Base-by-base conservation (phyloP, 1,140 invertebrate genomes). In the Pomacea maculata region DNA sequence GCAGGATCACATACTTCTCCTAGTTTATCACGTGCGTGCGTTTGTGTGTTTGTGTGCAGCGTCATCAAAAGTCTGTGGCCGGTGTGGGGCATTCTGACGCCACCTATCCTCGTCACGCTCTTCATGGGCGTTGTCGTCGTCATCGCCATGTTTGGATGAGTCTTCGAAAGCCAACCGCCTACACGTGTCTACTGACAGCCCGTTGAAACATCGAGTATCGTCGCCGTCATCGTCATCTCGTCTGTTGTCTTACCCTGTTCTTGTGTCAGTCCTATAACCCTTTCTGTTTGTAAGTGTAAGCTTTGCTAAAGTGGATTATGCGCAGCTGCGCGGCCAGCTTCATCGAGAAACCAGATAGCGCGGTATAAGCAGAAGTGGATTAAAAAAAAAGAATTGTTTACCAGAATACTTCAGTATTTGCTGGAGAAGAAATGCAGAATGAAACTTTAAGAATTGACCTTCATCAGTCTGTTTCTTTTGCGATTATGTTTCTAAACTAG, bases 41-140 rank as follows among this genome's bases (percentile, higher is more conserved):
- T 55, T 17, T 74, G 45, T 55, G 73, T 55, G 45, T 74, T 12
- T 55, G 45, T 74, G 73, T 55, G 82, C 87, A 91, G 90, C 80
- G 70, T 91, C 29, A 86, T 83, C 45, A 80, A 91, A 52, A 88
- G 87, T 21, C 80, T 91, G 75, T 91, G 90, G 90, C 90, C 90
- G 52, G 82, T 91, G 0, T 91, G 87, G 87, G 87, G 85, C 77
- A 80, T 90, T 65, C 86, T 91, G 14, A 91, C 90, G 29, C 88
- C 89, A 57, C 25, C 88, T 29, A 88, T 91, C 61, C 83, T 91
- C 17, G 86, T 89, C 67, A 85, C 83, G 14, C 78, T 91, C 3
- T 90, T 91, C 67, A 91, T 91, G 90, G 90, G 90, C 11, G 84
- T 90, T 81, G 85, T 91, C 57, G 89, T 91, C 15, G 74, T 88